Evolutionary conservation across 2,113 vertebrate species (phyloP).

Genomic region (Leucopsar rothschildi): DNA sequence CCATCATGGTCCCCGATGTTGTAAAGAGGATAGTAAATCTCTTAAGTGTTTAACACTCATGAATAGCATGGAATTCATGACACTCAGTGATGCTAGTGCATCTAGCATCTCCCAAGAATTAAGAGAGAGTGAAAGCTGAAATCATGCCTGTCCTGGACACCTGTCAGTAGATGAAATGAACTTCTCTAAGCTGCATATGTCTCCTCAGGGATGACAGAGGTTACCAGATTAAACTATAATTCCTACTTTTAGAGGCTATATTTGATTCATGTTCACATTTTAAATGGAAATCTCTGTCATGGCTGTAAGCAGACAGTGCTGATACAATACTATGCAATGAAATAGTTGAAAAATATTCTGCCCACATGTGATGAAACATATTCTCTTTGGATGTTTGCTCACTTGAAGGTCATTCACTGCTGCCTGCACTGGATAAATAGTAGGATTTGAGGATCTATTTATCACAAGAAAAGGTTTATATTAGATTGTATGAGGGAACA

Average conservation of each 20-base stretch:
- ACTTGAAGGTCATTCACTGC: neutral
- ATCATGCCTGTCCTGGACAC: neutral
- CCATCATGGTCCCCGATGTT: neutral
- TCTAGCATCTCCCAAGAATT: neutral
- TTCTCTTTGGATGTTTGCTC: neutral
- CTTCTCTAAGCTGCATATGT: neutral
- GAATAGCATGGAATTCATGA: neutral
- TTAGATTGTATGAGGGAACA: neutral
- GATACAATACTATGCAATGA: neutral
- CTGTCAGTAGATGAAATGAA: neutral
- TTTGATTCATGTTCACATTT: neutral
- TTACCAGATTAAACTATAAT: neutral
- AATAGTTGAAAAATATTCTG: neutral
- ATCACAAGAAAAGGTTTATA: neutral
- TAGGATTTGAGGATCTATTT: neutral
- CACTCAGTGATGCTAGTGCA: neutral
- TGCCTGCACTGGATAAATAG: neutral
- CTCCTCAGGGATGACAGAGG: neutral
- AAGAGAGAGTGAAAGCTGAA: neutral
- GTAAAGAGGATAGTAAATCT: neutral
- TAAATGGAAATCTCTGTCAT: neutral
- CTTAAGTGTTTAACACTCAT: neutral
- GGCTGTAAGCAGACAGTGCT: neutral
- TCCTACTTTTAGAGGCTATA: neutral
- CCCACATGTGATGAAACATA: neutral